A percentile compares a stretch with the other conserved stretches of the same genome.
Conservation (phyloP, 1,140 invertebrate species). For the Musca domestica region DNA sequence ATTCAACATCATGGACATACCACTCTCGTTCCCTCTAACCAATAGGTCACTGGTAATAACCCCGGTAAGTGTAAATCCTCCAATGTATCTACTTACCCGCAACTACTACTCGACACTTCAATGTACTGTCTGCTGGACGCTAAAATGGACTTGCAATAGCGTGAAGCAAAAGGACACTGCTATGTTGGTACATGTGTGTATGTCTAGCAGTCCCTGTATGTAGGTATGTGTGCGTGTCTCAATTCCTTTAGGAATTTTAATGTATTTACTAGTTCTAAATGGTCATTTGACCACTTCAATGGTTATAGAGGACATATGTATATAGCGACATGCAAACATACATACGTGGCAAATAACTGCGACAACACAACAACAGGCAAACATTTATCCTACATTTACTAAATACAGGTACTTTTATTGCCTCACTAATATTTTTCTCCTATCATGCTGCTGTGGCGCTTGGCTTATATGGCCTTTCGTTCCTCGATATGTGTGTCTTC, state of each 20-base stretch:
- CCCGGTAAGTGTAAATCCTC: conserved; percentile 7
- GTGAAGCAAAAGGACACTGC: too few species aligned
- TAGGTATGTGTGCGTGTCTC: not conserved
- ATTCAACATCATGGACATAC: not conserved
- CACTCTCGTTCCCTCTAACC: not conserved
- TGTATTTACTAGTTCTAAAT: conserved; percentile 13
- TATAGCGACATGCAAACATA: not conserved
- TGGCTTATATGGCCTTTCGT: not conserved
- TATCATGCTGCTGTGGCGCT: not conserved
- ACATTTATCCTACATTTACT: not conserved
- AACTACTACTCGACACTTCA: conserved; percentile 2
- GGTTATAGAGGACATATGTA: not conserved
- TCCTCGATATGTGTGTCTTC: too few species aligned
- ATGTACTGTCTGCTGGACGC: too few species aligned
- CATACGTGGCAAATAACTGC: not conserved
- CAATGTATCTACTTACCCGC: conserved; percentile 1
- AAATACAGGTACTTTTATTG: conserved; percentile 15
- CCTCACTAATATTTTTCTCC: not conserved
- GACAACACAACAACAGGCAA: too few species aligned
- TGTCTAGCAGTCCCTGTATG: not conserved
- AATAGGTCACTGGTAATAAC: conserved; percentile 6
- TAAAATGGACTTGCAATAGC: too few species aligned
- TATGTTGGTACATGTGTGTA: not conserved
- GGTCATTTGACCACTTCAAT: conserved; percentile 7
- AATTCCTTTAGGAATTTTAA: conserved; percentile 11